Evolutionary conservation across 2,888 invertebrate species (phyloP), one percentile per base, ranked within the genome.

Genomic region (Melangyna quadrimaculata): DNA sequence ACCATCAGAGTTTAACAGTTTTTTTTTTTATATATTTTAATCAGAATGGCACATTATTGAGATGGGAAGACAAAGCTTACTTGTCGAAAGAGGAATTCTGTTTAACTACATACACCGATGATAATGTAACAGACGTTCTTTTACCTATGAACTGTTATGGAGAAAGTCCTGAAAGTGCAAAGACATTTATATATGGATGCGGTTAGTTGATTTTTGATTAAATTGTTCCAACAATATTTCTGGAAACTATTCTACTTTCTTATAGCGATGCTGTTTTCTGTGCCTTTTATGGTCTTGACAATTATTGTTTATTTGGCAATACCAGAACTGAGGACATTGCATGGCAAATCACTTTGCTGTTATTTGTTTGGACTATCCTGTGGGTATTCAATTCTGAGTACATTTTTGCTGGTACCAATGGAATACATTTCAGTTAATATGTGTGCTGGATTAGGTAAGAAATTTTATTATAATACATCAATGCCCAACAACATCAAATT

Each of bases 341-440:
- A 96, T 88, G 96, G 96, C n/a, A 94, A 95, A 92, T 95, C 95
- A 0, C 91, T 96, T 80, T 96, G 96, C 94, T 95, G 95, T 78
- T 96, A 96, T 90, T 95, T 96, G 40, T 92, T 93, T 2, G 94
- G 95, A 0, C 93, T 96, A 17, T 92, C 95, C 81, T 90, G 94
- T 1, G 95, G 95, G 0, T 96, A 95, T 89, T 91, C 94, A 0
- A 92, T 94, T 77, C 91, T 96, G 69, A 94, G 89, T 9, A 63
- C 87, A 1, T 87, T 89, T n/a, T 53, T 89, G 2, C 67, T 91
- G 0, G 17, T 88, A 1, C 67, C 87, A 3, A 37, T 87, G 14
- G 53, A 88, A 0, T 40, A 88, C 19, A 87, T 89, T 0, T 48
- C 79, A 0, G 77, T 87, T 1, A 17, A 84, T 67, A 51, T 51